Evolutionary conservation across 2,888 invertebrate genomes (phyloP).

Genomic region (Crossocerus cetratus): DNA sequence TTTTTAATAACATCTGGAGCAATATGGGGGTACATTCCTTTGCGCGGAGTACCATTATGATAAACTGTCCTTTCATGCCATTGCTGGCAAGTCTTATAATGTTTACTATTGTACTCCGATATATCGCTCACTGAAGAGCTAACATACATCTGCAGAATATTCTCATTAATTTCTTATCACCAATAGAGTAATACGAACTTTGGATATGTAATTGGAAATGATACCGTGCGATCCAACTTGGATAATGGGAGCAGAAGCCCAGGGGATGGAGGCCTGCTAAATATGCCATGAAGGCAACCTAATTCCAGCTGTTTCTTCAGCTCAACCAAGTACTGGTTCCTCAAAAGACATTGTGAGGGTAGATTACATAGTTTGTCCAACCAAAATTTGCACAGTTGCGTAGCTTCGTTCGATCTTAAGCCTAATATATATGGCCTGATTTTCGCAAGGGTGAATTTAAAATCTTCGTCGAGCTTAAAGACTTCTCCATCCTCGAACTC

Average conservation of each 20-base stretch:
- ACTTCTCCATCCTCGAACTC: slow-evolving; percentile 60
- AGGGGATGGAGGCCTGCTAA: slow-evolving; percentile 61
- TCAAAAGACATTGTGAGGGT: slow-evolving; percentile 60
- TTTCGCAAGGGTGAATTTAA: slow-evolving; percentile 60
- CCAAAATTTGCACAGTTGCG: slow-evolving; percentile 67
- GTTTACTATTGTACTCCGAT: slow-evolving; percentile 51
- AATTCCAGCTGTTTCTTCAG: slow-evolving; percentile 63
- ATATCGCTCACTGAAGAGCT: slow-evolving; percentile 62
- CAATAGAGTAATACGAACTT: slow-evolving; percentile 7
- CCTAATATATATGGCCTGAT: slow-evolving; percentile 61
- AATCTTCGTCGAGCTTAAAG: slow-evolving; percentile 64
- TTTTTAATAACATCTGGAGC: slow-evolving; percentile 5
- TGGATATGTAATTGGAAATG: slow-evolving; percentile 1
- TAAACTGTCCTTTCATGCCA: slow-evolving; percentile 30
- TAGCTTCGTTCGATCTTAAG: slow-evolving; percentile 49
- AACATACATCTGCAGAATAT: slow-evolving; percentile 47
- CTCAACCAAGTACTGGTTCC: slow-evolving; percentile 70
- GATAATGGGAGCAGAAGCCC: slow-evolving; percentile 56
- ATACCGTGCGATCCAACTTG: slow-evolving; percentile 57
- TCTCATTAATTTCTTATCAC: slow-evolving; percentile 17
- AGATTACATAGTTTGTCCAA: slow-evolving; percentile 64
- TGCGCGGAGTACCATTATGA: slow-evolving; percentile 4
- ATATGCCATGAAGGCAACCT: slow-evolving; percentile 62
- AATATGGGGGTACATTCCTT: slow-evolving; percentile 13
- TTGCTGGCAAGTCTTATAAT: slow-evolving; percentile 29